Evolutionary conservation across 2,113 vertebrate species (phyloP).

Genomic region (Rana temporaria): DNA sequence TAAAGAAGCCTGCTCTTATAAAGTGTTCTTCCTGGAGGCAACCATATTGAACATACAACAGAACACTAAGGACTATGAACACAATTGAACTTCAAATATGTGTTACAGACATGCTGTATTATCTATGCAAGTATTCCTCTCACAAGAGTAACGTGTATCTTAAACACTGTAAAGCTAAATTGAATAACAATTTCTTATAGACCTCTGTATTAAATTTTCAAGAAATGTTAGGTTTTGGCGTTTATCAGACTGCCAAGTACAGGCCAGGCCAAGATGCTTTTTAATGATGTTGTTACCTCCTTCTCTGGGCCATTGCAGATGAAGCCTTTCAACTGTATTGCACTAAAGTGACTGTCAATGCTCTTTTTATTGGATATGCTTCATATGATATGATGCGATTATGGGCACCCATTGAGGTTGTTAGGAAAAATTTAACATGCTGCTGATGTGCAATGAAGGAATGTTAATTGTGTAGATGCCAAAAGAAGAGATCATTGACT

Average conservation of each 20-base stretch:
- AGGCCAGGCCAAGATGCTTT: constrained; percentile 37
- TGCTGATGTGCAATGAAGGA: constrained; percentile 72
- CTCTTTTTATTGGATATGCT: constrained; percentile 74
- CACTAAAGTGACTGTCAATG: constrained; percentile 71
- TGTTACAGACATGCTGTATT: too few species aligned
- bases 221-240: background rate
- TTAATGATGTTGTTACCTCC: constrained; percentile 66
- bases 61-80: too few species aligned
- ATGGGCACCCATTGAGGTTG: constrained; percentile 67
- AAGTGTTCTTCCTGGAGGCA: too few species aligned
- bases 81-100: too few species aligned
- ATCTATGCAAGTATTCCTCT: too few species aligned
- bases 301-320: constrained; percentile 66
- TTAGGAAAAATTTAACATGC: constrained; percentile 74
- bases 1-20: too few species aligned
- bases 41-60: too few species aligned
- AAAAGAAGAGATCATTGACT: constrained; percentile 65
- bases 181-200: background rate
- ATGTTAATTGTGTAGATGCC: constrained; percentile 73
- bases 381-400: constrained; percentile 74
- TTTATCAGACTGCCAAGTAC: constrained; percentile 26
- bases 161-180: background rate
- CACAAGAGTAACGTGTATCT: too few species aligned
- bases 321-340: constrained; percentile 68
- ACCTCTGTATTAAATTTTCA: background rate